A percentile compares a stretch with the other conserved stretches of the same genome.
Conservation (phyloP, 2,888 invertebrate species). For the Hirtodrosophila alboralis region DNA sequence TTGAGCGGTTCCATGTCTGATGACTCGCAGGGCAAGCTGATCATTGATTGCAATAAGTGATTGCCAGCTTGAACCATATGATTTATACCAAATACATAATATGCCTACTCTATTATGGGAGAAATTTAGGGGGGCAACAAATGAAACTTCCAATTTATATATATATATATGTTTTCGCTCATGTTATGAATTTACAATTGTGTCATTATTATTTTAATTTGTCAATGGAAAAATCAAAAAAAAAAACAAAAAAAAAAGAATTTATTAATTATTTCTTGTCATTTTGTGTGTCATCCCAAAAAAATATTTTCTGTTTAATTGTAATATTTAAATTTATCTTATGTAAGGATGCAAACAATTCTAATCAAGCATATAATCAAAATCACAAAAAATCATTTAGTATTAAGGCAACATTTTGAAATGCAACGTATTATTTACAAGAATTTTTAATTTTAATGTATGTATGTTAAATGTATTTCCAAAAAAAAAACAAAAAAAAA, state of each 20-base stretch:
- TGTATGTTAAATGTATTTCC: conserved; percentile 15
- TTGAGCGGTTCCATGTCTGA: conserved; percentile 65
- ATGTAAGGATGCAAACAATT: conserved; percentile 57
- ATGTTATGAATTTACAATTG: neutral
- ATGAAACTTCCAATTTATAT: conserved; percentile 33
- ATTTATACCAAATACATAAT: conserved; percentile 62
- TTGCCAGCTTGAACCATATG: conserved; percentile 10
- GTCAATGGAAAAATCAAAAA: conserved; percentile 13
- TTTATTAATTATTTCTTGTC: conserved; percentile 54
- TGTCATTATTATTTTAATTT: conserved; percentile 24
- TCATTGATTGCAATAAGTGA: conserved; percentile 80
- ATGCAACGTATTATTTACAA: conserved; percentile 41
- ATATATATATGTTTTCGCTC: conserved; percentile 15
- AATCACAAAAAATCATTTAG: conserved; percentile 46
- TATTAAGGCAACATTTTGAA: conserved; percentile 36
- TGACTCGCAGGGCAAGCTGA: conserved; percentile 77
- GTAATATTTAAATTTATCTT: conserved; percentile 44
- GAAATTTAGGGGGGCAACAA: conserved; percentile 2
- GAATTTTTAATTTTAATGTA: conserved; percentile 14
- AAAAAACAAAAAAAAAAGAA: too few relatives aligned
- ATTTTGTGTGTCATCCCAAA: conserved; percentile 66
- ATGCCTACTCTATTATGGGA: conserved; percentile 1
- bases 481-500: neutral
- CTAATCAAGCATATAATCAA: conserved; percentile 75
- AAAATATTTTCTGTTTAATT: conserved; percentile 50